These are phyloP conservation scores for Smutsia gigantea DNA, from an alignment of 2,797 vertebrate genomes.

Conservation along the genomic window DNA sequence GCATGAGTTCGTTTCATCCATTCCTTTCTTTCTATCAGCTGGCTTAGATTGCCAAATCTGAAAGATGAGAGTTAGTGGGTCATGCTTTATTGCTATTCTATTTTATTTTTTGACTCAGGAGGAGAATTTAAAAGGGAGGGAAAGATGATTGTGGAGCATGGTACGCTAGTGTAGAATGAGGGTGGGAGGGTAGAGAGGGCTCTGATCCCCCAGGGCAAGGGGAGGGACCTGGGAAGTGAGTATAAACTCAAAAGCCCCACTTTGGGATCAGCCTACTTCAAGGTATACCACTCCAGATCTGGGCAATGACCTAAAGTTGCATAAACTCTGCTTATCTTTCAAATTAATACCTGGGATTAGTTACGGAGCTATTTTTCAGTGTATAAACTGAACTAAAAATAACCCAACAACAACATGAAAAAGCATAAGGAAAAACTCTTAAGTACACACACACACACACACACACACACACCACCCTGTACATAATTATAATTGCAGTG, in stretches of 20 bases:
- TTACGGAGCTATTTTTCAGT: neutral
- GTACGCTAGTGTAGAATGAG: neutral
- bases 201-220: neutral
- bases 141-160: neutral
- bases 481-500: neutral
- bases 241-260: neutral
- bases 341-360: conserved; percentile 42
- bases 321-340: conserved; percentile 53
- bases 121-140: neutral
- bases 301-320: neutral
- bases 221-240: neutral
- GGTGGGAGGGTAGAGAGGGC: neutral
- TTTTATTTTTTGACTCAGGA: conserved; percentile 20
- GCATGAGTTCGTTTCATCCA: neutral
- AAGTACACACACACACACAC: neutral
- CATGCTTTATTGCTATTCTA: neutral
- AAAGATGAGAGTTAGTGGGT: neutral
- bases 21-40: conserved; percentile 5
- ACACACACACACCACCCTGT: neutral
- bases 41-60: neutral
- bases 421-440: neutral
- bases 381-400: neutral
- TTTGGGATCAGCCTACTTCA: neutral
- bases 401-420: neutral
- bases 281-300: neutral